Conservation (phyloP, 2,113 vertebrate species). For the Ariopsis seemanni region DNA sequence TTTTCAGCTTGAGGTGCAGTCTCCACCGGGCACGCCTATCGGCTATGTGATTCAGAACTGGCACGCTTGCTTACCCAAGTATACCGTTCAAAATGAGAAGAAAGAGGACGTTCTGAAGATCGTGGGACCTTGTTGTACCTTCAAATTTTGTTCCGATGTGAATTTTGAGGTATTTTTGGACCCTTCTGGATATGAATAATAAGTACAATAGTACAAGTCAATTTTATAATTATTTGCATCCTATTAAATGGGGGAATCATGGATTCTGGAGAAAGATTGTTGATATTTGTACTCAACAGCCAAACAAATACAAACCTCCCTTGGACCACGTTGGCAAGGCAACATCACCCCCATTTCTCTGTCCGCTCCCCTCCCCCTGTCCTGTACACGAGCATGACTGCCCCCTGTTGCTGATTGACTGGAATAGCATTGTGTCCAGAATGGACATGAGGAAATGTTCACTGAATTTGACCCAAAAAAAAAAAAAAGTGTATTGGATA, state of each 20-base stretch:
- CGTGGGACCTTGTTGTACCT: conserved; percentile 70
- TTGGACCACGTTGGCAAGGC: no score
- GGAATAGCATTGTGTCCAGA: no score
- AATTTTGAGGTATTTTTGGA: conserved; percentile 75
- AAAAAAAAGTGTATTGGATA: no score
- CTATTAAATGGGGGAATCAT: not conserved
- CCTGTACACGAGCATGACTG: no score
- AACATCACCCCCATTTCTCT: no score
- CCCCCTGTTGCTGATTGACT: no score
- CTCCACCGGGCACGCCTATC: conserved; percentile 76
- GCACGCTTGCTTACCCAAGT: conserved; percentile 77
- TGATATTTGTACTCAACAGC: no score
- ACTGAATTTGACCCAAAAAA: no score
- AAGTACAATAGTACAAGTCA: not conserved
- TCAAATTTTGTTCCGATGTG: conserved; percentile 74
- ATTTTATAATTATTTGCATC: not conserved
- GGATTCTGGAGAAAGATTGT: no score
- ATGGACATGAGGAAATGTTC: no score
- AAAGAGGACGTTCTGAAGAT: conserved; percentile 75
- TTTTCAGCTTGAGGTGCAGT: conserved; percentile 78
- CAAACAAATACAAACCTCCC: no score
- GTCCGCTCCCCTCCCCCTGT: no score
- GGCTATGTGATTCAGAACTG: conserved; percentile 81
- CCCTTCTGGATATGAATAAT: not conserved
- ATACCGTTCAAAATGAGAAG: conserved; percentile 77